phyloP scores from a whole-genome alignment of 2,888 invertebrate species.

The Lapara coniferarum region DNA sequence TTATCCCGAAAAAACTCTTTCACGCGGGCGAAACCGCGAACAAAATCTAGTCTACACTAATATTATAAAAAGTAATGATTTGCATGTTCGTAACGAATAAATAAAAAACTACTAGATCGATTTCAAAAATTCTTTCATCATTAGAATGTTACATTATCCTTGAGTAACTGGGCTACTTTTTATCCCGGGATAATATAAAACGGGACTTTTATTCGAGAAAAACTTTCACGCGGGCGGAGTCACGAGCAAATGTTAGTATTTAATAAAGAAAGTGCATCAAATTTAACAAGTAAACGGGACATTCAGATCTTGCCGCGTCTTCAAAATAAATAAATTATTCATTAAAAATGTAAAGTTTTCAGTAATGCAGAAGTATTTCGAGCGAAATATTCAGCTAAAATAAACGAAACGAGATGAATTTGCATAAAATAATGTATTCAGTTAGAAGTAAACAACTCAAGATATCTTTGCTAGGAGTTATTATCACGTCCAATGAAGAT shows the following conservation, averaged over 20 bases:
- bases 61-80: no score
- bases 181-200: no score
- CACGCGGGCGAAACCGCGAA: no score
- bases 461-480: not conserved
- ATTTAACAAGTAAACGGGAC: not conserved
- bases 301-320: not conserved
- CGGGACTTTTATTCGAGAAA: no score
- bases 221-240: no score
- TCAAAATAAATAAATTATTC: not conserved
- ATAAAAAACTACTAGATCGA: no score
- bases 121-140: no score
- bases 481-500: not conserved
- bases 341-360: not conserved
- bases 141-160: no score
- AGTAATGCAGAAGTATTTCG: not conserved
- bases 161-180: no score
- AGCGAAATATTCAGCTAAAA: not conserved
- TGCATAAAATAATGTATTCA: constrained; percentile 12
- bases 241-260: not conserved
- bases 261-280: not conserved
- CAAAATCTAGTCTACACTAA: no score
- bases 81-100: no score
- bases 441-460: constrained; percentile 1
- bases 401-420: not conserved
- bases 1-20: no score